A percentile compares a stretch with the other conserved stretches of the same genome.
Conservation (phyloP, 2,797 vertebrate species). For the Hybognathus amarus region DNA sequence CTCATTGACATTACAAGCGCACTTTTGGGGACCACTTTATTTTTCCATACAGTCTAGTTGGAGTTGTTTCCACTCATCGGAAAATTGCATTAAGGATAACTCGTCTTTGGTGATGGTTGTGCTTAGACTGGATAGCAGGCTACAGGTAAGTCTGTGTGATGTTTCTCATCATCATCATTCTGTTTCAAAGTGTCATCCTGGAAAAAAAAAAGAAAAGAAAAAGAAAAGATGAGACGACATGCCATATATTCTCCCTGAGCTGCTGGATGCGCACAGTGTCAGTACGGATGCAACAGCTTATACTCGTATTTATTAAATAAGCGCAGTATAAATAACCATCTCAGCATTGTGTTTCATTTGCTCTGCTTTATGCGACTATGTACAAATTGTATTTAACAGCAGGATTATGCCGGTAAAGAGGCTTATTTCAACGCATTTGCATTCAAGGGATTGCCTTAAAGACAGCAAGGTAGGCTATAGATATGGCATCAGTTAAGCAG, state of each 20-base stretch:
- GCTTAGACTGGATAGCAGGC: conserved; percentile 17
- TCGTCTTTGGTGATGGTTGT: conserved; percentile 40
- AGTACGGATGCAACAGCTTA: conserved; percentile 80
- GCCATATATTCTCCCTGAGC: conserved; percentile 23
- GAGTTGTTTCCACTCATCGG: conserved; percentile 55
- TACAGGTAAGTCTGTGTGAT: conserved; percentile 69
- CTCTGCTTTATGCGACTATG: conserved; percentile 64
- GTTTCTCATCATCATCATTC: not conserved
- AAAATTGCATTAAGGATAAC: conserved; percentile 52
- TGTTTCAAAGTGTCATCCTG: conserved; percentile 12
- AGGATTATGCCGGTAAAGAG: conserved; percentile 78
- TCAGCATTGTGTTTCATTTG: conserved; percentile 35
- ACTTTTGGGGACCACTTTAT: conserved; percentile 81
- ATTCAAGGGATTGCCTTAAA: conserved; percentile 72
- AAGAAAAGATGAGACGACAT: conserved; percentile 14
- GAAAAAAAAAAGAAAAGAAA: not conserved
- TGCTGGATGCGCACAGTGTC: conserved; percentile 46
- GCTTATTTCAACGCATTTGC: conserved; percentile 76
- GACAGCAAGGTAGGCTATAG: conserved; percentile 56
- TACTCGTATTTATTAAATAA: conserved; percentile 18
- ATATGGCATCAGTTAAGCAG: conserved; percentile 53
- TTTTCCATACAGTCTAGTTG: conserved; percentile 63
- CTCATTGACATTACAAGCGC: conserved; percentile 83
- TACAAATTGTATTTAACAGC: conserved; percentile 72
- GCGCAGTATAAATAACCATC: conserved; percentile 10